phyloP scores from a whole-genome alignment of 2,113 vertebrate species.

The Atrichornis clamosus region DNA sequence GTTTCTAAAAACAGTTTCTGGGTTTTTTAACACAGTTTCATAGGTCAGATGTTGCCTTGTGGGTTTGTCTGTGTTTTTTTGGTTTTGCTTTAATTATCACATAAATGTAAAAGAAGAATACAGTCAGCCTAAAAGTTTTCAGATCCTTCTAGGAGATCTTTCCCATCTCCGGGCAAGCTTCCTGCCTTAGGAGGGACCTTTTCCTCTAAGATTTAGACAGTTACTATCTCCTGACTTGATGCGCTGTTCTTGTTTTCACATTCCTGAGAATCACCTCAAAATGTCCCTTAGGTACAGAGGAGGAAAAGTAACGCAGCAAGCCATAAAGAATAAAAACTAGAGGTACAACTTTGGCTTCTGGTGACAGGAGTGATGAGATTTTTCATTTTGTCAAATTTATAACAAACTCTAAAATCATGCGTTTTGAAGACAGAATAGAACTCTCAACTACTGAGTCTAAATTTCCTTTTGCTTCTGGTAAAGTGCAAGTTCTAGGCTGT shows the following conservation, averaged over 20 bases:
- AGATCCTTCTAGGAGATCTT: background rate
- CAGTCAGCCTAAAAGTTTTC: background rate
- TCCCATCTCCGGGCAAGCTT: background rate
- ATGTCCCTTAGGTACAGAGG: background rate
- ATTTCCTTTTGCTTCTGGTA: constrained; percentile 40
- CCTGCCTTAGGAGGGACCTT: background rate
- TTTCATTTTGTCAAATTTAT: constrained; percentile 35
- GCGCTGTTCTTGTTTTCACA: background rate
- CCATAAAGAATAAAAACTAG: background rate
- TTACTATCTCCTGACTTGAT: background rate
- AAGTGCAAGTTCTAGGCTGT: constrained; percentile 35
- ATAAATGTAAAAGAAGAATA: background rate
- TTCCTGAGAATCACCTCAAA: background rate
- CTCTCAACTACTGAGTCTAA: background rate
- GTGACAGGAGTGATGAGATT: background rate
- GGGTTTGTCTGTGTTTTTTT: background rate
- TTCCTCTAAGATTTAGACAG: background rate
- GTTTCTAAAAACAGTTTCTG: background rate
- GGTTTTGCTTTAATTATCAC: background rate
- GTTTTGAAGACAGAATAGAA: constrained; percentile 6
- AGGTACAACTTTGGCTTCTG: background rate
- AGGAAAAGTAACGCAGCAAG: background rate
- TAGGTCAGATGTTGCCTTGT: background rate
- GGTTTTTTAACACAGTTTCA: background rate
- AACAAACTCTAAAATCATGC: background rate